Evolutionary conservation across 1,140 invertebrate genomes (phyloP).

Genomic region (Magallana angulata): DNA sequence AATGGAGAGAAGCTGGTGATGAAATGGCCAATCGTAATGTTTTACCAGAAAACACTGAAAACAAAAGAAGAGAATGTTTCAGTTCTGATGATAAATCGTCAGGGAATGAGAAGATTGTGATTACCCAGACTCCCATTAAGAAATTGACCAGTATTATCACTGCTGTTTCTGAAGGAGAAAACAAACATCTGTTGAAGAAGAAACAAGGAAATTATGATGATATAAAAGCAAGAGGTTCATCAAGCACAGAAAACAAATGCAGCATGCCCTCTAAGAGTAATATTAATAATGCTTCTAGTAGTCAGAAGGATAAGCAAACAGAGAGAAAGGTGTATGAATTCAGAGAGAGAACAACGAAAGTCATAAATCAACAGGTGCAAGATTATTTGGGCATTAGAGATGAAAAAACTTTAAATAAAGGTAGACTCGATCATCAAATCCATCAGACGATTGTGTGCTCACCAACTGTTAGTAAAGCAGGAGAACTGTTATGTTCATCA

Average conservation of each 20-base stretch:
- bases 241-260: neutral
- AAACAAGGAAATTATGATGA: neutral
- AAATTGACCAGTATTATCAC: conserved; percentile 8
- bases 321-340: neutral
- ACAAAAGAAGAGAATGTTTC: neutral
- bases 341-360: no score
- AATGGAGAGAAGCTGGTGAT: neutral
- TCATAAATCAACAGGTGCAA: no score
- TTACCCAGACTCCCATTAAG: neutral
- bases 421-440: no score
- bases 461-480: no score
- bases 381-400: no score
- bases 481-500: no score
- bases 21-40: neutral
- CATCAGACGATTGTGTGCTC: no score
- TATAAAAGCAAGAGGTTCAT: neutral
- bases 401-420: no score
- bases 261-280: neutral
- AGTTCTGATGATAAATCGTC: neutral
- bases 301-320: neutral
- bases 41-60: neutral
- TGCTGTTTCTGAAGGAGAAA: neutral
- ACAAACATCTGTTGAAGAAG: neutral
- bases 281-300: neutral
- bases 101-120: neutral